phyloP scores from a whole-genome alignment of 1,140 invertebrate genomes.

The Hycleus cichorii region DNA sequence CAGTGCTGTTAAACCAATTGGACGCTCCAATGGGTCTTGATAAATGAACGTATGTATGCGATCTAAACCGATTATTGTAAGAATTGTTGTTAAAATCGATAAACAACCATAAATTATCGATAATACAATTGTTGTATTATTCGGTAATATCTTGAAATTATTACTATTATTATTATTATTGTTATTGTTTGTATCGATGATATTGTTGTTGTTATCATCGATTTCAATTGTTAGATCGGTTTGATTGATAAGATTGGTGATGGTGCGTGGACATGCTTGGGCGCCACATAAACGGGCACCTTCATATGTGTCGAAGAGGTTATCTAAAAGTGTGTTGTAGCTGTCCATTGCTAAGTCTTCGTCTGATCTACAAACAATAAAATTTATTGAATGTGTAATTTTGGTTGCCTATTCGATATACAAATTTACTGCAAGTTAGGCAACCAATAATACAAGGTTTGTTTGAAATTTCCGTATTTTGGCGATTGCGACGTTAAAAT shows the following conservation, averaged over 20 bases:
- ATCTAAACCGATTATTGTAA: conserved; percentile 49
- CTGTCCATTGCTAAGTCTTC: conserved; percentile 1
- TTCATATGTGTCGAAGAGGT: conserved; percentile 44
- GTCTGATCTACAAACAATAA: too few species aligned
- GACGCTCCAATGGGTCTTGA: conserved; percentile 42
- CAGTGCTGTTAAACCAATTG: conserved; percentile 41
- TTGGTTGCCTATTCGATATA: too few species aligned
- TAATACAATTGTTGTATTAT: conserved; percentile 42
- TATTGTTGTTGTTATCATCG: too few species aligned
- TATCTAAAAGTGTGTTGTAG: conserved; percentile 32
- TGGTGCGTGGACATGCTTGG: conserved; percentile 43
- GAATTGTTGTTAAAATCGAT: conserved; percentile 45
- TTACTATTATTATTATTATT: background rate
- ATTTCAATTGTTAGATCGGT: background rate
- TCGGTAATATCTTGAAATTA: conserved; percentile 35
- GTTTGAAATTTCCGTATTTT: too few species aligned
- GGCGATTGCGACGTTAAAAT: too few species aligned
- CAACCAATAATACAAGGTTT: too few species aligned
- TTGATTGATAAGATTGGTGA: conserved; percentile 3
- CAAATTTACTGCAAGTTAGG: too few species aligned
- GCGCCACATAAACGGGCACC: conserved; percentile 48
- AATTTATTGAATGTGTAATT: too few species aligned
- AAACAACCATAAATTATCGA: conserved; percentile 49
- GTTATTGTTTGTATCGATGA: too few species aligned
- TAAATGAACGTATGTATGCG: conserved; percentile 39